phyloP scores from a whole-genome alignment of 2,888 invertebrate genomes.

The Ennomos fuscantarius region DNA sequence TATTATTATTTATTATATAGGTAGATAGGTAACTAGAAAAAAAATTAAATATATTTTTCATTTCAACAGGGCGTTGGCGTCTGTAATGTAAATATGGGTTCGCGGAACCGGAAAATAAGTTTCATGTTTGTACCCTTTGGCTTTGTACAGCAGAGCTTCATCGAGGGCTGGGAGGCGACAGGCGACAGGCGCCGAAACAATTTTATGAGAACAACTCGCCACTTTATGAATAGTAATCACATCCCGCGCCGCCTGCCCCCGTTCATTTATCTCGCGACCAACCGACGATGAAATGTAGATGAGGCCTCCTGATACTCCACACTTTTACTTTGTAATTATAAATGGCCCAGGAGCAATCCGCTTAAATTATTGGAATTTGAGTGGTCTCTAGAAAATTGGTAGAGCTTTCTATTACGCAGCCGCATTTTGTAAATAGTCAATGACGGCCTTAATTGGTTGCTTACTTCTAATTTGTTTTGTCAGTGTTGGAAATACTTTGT shows the following conservation, averaged over 20 bases:
- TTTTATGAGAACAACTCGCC: slow-evolving; percentile 61
- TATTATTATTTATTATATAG: no score
- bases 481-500: slow-evolving; percentile 21
- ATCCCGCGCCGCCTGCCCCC: slow-evolving; percentile 53
- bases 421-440: slow-evolving; percentile 26
- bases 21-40: no score
- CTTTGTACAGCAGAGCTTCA: slow-evolving; percentile 50
- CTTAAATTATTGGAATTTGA: slow-evolving; percentile 44
- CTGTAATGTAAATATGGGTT: slow-evolving; percentile 66
- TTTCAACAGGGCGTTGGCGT: slow-evolving; percentile 48
- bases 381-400: slow-evolving; percentile 32
- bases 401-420: slow-evolving; percentile 9
- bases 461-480: slow-evolving; percentile 26
- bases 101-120: slow-evolving; percentile 67
- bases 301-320: slow-evolving; percentile 66
- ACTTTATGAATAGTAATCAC: slow-evolving; percentile 77
- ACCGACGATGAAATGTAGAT: slow-evolving; percentile 73
- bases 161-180: slow-evolving; percentile 30
- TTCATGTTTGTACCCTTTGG: slow-evolving; percentile 57
- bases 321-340: slow-evolving; percentile 64
- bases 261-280: slow-evolving; percentile 66
- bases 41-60: slow-evolving; percentile 44
- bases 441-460: slow-evolving; percentile 24
- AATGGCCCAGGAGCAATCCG: slow-evolving; percentile 50
- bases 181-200: slow-evolving; percentile 46